These are phyloP conservation scores for Brienomyrus brachyistius DNA, from an alignment of 2,113 vertebrate genomes.

Conservation along the genomic window DNA sequence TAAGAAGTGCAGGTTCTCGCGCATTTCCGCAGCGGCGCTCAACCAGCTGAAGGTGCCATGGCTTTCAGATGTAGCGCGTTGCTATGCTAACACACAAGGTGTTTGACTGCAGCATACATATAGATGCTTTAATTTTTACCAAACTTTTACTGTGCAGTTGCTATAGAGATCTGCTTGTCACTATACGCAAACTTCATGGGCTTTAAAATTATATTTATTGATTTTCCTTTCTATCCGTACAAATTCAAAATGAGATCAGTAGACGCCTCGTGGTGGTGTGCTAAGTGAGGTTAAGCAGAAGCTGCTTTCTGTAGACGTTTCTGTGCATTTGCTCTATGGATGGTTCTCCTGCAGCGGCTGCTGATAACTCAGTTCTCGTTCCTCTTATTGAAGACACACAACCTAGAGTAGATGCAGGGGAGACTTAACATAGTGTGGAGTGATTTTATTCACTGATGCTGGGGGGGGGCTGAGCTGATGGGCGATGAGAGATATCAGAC, in stretches of 20 bases:
- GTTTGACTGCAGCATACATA: background rate
- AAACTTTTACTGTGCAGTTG: constrained; percentile 16
- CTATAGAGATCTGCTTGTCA: constrained; percentile 13
- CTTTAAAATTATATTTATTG: background rate
- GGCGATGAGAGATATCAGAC: background rate
- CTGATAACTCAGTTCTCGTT: background rate
- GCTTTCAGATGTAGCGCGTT: background rate
- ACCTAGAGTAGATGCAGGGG: background rate
- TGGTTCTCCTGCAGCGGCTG: background rate
- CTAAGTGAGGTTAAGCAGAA: background rate
- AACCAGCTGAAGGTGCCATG: background rate
- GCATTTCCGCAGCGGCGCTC: background rate
- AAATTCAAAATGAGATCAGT: background rate
- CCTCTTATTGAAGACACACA: background rate
- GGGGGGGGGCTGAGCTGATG: background rate
- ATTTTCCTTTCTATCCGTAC: background rate
- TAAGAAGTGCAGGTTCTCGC: background rate
- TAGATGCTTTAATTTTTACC: constrained; percentile 11
- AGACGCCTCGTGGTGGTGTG: background rate
- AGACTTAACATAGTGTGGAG: background rate
- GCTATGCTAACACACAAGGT: background rate
- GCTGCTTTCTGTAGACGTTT: background rate
- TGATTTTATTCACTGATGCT: background rate
- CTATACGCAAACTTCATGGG: background rate
- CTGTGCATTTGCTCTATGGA: background rate